These are phyloP conservation scores for Diachrysia chrysitis DNA, from an alignment of 2,888 invertebrate species.

Conservation along the genomic window DNA sequence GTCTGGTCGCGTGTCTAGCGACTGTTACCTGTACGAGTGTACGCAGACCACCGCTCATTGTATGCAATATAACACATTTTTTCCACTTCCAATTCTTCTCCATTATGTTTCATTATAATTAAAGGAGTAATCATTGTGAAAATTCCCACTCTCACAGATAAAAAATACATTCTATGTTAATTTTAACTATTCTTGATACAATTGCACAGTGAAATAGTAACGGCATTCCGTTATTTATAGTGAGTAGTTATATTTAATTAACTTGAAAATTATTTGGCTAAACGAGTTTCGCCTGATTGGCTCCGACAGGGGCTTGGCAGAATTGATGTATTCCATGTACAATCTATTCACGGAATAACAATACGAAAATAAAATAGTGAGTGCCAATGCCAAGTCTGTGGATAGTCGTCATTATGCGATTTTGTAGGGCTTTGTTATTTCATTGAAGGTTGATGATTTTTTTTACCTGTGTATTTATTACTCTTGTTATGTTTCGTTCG, in stretches of 20 bases:
- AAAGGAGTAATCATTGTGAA: conserved; percentile 76
- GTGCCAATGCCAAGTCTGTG: conserved; percentile 49
- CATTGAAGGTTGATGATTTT: background rate
- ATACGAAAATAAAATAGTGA: conserved; percentile 24
- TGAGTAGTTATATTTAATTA: conserved; percentile 35
- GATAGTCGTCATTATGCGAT: background rate
- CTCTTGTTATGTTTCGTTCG: background rate
- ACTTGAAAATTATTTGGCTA: conserved; percentile 38
- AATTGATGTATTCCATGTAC: conserved; percentile 26
- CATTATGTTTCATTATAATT: conserved; percentile 75
- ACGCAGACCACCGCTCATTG: conserved; percentile 68
- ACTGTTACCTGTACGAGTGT: conserved; percentile 56
- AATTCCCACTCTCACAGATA: conserved; percentile 77
- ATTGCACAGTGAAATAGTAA: conserved; percentile 53
- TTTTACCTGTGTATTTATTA: no score
- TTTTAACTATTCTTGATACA: conserved; percentile 72
- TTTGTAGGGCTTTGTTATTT: background rate
- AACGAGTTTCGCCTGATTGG: conserved; percentile 36
- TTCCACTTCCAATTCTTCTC: conserved; percentile 69
- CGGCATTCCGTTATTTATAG: conserved; percentile 33
- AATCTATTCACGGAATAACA: conserved; percentile 43
- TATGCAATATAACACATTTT: conserved; percentile 71
- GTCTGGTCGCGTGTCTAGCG: conserved; percentile 62
- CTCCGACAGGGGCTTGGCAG: conserved; percentile 51
- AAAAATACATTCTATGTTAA: conserved; percentile 77